Conservation (phyloP, 1,140 invertebrate genomes). For the Hypsibius dujardini region DNA sequence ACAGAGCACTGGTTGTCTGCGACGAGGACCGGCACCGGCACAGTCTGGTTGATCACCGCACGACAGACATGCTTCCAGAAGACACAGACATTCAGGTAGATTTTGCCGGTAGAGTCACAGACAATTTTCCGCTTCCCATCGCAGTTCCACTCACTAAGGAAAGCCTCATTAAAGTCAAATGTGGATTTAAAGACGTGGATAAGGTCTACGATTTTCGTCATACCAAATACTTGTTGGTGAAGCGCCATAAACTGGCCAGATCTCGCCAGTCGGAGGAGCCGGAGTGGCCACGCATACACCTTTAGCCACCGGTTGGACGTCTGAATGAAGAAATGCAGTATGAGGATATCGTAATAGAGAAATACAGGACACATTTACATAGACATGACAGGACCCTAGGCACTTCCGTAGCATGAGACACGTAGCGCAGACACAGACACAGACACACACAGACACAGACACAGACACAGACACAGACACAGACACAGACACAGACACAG, state of each 20-base stretch:
- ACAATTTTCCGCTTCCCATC: neutral
- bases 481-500: too few relatives aligned
- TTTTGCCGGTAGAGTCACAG: neutral
- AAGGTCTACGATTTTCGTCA: neutral
- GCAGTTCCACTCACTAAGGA: neutral
- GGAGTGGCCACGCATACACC: too few relatives aligned
- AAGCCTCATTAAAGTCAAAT: neutral
- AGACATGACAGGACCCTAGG: too few relatives aligned
- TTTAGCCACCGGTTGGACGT: too few relatives aligned
- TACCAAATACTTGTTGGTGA: neutral
- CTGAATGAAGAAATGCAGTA: too few relatives aligned
- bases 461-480: too few relatives aligned
- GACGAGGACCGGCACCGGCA: neutral
- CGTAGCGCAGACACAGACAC: too few relatives aligned
- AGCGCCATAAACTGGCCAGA: neutral
- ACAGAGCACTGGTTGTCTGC: neutral
- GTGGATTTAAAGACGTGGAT: too few relatives aligned
- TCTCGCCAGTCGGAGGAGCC: neutral
- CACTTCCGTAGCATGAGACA: too few relatives aligned
- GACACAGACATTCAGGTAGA: neutral
- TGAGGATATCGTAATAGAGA: too few relatives aligned
- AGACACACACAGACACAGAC: too few relatives aligned
- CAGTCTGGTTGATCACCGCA: neutral
- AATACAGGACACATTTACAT: too few relatives aligned
- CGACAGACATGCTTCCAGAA: neutral